Base-by-base conservation (phyloP, 2,113 vertebrate genomes). In the Crotalus tigris region DNA sequence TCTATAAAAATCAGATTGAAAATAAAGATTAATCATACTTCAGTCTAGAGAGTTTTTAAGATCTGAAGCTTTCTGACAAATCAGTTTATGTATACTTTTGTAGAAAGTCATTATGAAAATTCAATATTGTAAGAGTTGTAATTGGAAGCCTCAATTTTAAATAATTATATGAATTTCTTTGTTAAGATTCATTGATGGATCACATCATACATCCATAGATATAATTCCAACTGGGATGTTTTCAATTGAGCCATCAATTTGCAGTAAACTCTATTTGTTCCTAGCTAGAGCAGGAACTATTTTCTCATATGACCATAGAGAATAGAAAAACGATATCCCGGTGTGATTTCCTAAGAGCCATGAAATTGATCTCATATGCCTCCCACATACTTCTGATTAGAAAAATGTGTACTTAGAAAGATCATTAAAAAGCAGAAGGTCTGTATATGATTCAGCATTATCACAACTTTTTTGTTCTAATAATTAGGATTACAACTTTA, bases 161-260 rank as follows among this genome's bases (percentile, higher is more conserved):
- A 91, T 92, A 64, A 69, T 13, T 90, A 55, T 19, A 2, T 85
- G 90, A 3, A 0, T 94, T 91, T 94, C 57, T 90, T 61, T 44
- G 55, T 6, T 92, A 91, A 64, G 93, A 90, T 93, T 85, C 15
- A 94, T 69, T 64, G 89, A 87, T 89, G 39, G 2, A 0, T 89
- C 57, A 95, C 26, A 91, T 1, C 21, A 95, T 96, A 94, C 64
- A 91, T 94, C 55, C 3, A 91, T 13, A 4, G 54, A 29, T 81
- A 53, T 93, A 95, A 92, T 89, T 58, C 23, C 21, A 49, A 49
- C 39, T 26, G 11, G 21, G 8, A 9, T 49, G 85, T 86, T 86
- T 46, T 86, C 85, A 86, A 46, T 24, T 23, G 21, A 49, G 21
- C 85, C 23, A 26, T 12, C 85, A 49, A 86, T 86, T 29, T 46